phyloP scores from a whole-genome alignment of 1,140 invertebrate genomes.

The Diuraphis noxia region DNA sequence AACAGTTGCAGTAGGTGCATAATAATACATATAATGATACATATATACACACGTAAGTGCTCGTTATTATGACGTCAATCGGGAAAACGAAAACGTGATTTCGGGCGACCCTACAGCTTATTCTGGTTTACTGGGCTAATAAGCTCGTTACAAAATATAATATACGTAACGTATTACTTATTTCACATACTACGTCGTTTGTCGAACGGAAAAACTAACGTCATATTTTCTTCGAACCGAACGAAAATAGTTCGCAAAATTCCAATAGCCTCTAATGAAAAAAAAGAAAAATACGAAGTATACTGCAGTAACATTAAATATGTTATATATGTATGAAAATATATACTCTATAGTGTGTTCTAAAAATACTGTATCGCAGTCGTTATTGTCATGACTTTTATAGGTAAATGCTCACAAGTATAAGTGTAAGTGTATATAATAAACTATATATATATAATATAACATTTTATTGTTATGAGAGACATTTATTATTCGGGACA shows the following conservation, averaged over 20 bases:
- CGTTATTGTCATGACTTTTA: background rate
- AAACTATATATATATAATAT: background rate
- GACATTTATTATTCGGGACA: background rate
- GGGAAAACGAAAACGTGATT: constrained; percentile 32
- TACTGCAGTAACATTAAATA: background rate
- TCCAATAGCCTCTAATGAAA: background rate
- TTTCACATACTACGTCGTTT: background rate
- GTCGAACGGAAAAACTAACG: constrained; percentile 15
- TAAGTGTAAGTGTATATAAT: background rate
- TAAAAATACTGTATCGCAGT: background rate
- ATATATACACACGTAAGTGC: background rate
- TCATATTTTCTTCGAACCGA: background rate
- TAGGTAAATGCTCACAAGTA: background rate
- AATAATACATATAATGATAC: background rate
- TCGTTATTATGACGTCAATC: constrained; percentile 15
- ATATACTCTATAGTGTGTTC: background rate
- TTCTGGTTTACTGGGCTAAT: constrained; percentile 29
- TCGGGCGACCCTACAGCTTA: background rate
- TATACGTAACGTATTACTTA: background rate
- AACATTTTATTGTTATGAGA: background rate
- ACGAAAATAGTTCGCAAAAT: background rate
- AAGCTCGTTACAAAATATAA: constrained; percentile 5
- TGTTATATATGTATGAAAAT: background rate
- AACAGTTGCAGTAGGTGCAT: background rate
- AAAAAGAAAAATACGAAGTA: background rate